Evolutionary conservation across 2,113 vertebrate genomes (phyloP), one percentile per base, ranked within the genome.

Genomic region (Cyprinodon tularosa): DNA sequence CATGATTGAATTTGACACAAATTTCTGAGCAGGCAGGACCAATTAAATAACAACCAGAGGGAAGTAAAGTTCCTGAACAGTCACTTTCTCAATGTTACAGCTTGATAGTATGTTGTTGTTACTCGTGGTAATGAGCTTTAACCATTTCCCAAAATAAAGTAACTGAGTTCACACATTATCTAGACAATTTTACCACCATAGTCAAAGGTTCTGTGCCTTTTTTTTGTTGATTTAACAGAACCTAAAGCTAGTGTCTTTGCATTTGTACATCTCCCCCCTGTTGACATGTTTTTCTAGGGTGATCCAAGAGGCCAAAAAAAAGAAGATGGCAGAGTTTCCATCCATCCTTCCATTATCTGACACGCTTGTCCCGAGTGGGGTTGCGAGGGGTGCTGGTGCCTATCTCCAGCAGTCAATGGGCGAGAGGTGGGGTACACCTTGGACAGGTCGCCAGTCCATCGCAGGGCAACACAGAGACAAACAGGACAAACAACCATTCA

Each of bases 1-100:
- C 20, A 78, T 91, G 84, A 92, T 87, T 89, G 90, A 47, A 61
- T 84, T 77, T 74, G 83, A 89, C 88, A 84, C 68, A 74, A 83
- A 87, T 84, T 80, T 78, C 81, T 82, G 76, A 86, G 79, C 66
- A 50, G 68, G 50, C 11, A 29, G 47, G 39, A 84, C 60, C 63
- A 77, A 81, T 62, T 47, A 76, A 88, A 85, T 74, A 83, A 81
- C 50, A 62, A 66, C 62, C 63, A 68, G 17, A 47, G 38, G 78
- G 67, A 74, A 77, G 81, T 84, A 80, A 59, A 20, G 5, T 65
- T 37, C 9, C 39, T 78, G 42, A 73, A 36, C 48, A 42, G 44
- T 39, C 39, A 42, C 7, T 70, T 61, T 66, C 6, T 61, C 66
- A 70, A 75, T 73, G 66, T 42, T 9, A 40, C 75, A 57, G 59